Evolutionary conservation across 1,140 invertebrate species (phyloP), one percentile per base, ranked within the genome.

Genomic region (Trissolcus basalis): DNA sequence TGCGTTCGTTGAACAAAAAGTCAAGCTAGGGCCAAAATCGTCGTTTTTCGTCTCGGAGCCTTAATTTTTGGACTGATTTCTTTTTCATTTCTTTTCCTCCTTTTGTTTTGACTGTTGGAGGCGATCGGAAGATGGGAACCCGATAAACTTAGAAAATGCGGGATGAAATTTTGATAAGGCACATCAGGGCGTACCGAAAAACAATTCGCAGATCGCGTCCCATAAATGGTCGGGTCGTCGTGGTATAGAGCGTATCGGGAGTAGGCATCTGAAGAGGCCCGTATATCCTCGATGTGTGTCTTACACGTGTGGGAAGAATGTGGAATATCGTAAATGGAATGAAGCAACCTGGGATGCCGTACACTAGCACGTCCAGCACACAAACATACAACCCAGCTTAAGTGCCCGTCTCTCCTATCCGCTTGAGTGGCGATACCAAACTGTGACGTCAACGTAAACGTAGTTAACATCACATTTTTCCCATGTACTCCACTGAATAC

Each of bases 251-350:
- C 78, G 79, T 87, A 87, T 85, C 85, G 81, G 80, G 79, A 80
- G 78, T 79, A 83, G 78, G 80, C 82, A 86, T 86, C 84, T 83
- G 72, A 82, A 67, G 72, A 81, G 70, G 32, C 55, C 65, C 55
- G 67, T 72, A 60, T 73, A 74, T 69, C 69, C 80, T 82, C 81
- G 76, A 79, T 80, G 77, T 84, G 80, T 83, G 80, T 81, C 79
- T 79, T 81, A 84, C 84, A 84, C 83, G 85, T 87, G 85, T 87
- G 85, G 85, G 85, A 87, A 87, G 84, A 87, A 87, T 87, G 85
- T 87, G 83, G 83, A 87, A 86, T 87, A 87, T 85, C 82, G 82
- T 80, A 79, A 80, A 83, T 82, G 83, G 82, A 85, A 85, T 85
- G 84, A 85, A 79, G 85, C 82, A 86, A 85, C 80, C 73, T 75